phyloP scores from a whole-genome alignment of 2,113 vertebrate species.

The Ptilonorhynchus violaceus region DNA sequence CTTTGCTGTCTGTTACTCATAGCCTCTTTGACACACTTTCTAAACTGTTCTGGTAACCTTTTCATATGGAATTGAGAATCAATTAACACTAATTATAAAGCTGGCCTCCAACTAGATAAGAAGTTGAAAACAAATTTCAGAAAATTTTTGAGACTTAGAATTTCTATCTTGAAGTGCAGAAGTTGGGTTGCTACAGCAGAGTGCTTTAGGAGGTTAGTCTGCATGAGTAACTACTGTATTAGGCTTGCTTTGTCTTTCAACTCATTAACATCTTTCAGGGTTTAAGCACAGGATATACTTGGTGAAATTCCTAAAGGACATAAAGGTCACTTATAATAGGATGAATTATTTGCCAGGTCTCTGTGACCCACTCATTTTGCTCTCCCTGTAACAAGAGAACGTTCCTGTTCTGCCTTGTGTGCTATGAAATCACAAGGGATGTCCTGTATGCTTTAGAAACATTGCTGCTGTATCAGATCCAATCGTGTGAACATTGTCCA shows the following conservation, averaged over 20 bases:
- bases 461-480: background rate
- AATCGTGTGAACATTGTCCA: background rate
- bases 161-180: background rate
- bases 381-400: background rate
- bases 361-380: background rate
- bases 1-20: background rate
- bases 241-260: background rate
- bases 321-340: background rate
- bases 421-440: background rate
- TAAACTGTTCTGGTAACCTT: background rate
- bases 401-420: background rate
- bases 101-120: background rate
- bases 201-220: background rate
- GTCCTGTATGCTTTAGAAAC: background rate
- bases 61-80: background rate
- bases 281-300: background rate
- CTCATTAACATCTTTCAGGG: background rate
- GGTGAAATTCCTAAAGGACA: background rate
- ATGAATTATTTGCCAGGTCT: background rate
- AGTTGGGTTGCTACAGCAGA: background rate
- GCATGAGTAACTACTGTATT: background rate
- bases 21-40: background rate
- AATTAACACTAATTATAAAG: background rate
- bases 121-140: background rate
- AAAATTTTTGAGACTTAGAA: background rate